These are phyloP conservation scores for Petrosia ficiformis DNA, from an alignment of 37 sponge, comb jelly and placozoan species.

Conservation along the genomic window DNA sequence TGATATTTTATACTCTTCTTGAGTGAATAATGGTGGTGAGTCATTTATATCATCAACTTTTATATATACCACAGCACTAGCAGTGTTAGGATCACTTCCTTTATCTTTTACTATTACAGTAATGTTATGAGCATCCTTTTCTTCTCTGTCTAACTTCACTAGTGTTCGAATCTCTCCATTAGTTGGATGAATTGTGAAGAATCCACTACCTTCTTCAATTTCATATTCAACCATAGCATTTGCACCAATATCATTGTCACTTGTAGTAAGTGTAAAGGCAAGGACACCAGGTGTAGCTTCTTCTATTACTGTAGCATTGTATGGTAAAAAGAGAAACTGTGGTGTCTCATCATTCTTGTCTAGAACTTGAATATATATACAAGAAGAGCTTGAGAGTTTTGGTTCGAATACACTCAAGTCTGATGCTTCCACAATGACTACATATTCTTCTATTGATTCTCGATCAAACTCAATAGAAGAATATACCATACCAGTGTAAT, in stretches of 20 bases:
- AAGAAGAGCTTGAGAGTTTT: constrained; percentile 18
- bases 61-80: constrained; percentile 51
- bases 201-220: constrained; percentile 3
- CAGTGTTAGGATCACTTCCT: constrained; percentile 33
- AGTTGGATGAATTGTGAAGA: constrained; percentile 46
- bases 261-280: constrained; percentile 29
- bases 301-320: constrained; percentile 36
- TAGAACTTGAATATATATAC: constrained; percentile 31
- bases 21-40: constrained; percentile 51
- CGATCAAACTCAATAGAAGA: constrained; percentile 33
- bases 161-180: constrained; percentile 48
- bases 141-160: constrained; percentile 41
- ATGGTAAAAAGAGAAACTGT: constrained; percentile 12
- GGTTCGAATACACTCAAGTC: constrained; percentile 19
- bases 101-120: constrained; percentile 67
- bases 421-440: constrained; percentile 35
- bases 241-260: constrained; percentile 46
- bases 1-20: constrained; percentile 9
- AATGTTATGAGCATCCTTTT: constrained; percentile 24
- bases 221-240: constrained; percentile 53
- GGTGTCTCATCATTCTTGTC: constrained; percentile 79
- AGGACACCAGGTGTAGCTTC: constrained; percentile 4
- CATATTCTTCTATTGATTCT: constrained; percentile 33
- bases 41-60: constrained; percentile 75
- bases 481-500: constrained; percentile 33